Conservation (phyloP, 2,797 vertebrate species). For the Lithobates sylvaticus region DNA sequence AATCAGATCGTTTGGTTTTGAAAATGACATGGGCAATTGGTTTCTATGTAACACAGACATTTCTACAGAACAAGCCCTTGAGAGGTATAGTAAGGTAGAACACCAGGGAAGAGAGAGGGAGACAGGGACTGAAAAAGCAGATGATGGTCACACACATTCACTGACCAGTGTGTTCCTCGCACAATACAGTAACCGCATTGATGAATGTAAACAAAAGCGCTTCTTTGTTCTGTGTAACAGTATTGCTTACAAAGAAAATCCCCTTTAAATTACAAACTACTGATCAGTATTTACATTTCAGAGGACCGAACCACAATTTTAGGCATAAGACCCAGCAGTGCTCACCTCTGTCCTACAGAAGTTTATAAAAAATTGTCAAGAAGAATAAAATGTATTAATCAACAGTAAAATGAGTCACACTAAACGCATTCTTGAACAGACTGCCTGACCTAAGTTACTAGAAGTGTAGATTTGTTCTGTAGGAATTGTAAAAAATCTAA, state of each 20-base stretch:
- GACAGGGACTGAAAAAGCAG: slow-evolving; percentile 12
- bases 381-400: neutral
- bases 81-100: slow-evolving; percentile 35
- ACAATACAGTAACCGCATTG: neutral
- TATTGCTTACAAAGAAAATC: slow-evolving; percentile 15
- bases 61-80: neutral
- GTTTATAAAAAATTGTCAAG: slow-evolving; percentile 16
- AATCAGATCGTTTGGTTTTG: too few species aligned
- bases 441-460: neutral
- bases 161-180: neutral
- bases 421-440: slow-evolving; percentile 7
- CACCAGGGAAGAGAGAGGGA: neutral
- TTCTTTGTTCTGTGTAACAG: slow-evolving; percentile 4
- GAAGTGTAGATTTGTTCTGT: neutral
- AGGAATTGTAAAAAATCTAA: neutral
- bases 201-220: slow-evolving; percentile 17
- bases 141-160: slow-evolving; percentile 2
- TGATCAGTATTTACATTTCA: neutral
- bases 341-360: slow-evolving; percentile 32
- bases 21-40: neutral
- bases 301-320: slow-evolving; percentile 1
- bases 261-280: slow-evolving; percentile 7
- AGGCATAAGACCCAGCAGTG: slow-evolving; percentile 38
- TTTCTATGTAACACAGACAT: neutral
- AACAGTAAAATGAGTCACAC: neutral